phyloP scores from a whole-genome alignment of 2,797 vertebrate species.

The Sebastes minor region DNA sequence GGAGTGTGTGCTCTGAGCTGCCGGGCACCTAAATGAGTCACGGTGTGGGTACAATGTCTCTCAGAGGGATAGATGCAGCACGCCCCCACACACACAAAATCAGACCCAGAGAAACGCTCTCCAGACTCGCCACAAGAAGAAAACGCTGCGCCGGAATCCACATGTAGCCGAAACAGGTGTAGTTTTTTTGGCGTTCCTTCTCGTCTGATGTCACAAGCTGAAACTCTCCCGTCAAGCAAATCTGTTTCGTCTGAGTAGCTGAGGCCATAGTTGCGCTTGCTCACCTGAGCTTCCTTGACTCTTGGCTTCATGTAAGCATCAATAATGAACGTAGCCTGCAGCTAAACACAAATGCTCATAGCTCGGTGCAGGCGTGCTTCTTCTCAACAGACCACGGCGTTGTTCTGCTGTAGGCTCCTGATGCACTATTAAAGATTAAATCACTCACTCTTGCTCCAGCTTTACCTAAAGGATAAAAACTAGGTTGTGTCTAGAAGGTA shows the following conservation, averaged over 20 bases:
- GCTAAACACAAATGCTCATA: slow-evolving; percentile 52
- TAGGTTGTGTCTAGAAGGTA: no score
- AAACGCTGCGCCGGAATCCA: not conserved
- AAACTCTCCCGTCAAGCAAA: not conserved
- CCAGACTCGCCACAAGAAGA: not conserved
- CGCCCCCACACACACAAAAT: slow-evolving; percentile 19
- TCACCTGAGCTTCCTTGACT: slow-evolving; percentile 42
- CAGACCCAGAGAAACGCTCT: not conserved
- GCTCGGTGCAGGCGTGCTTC: not conserved
- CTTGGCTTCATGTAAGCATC: slow-evolving; percentile 48
- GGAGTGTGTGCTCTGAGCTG: slow-evolving; percentile 49
- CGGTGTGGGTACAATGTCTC: slow-evolving; percentile 43
- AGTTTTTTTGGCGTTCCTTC: not conserved
- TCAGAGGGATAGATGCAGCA: slow-evolving; percentile 27
- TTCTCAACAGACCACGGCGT: not conserved
- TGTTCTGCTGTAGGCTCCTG: no score
- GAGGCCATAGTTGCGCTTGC: not conserved
- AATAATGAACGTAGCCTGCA: slow-evolving; percentile 67
- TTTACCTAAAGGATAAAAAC: no score
- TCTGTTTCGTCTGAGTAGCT: not conserved
- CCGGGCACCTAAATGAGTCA: slow-evolving; percentile 65
- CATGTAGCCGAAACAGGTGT: not conserved
- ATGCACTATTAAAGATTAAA: no score
- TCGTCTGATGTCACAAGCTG: slow-evolving; percentile 1
- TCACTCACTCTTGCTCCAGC: no score